These are phyloP conservation scores for Scomber japonicus DNA, from an alignment of 2,113 vertebrate genomes.

Conservation along the genomic window DNA sequence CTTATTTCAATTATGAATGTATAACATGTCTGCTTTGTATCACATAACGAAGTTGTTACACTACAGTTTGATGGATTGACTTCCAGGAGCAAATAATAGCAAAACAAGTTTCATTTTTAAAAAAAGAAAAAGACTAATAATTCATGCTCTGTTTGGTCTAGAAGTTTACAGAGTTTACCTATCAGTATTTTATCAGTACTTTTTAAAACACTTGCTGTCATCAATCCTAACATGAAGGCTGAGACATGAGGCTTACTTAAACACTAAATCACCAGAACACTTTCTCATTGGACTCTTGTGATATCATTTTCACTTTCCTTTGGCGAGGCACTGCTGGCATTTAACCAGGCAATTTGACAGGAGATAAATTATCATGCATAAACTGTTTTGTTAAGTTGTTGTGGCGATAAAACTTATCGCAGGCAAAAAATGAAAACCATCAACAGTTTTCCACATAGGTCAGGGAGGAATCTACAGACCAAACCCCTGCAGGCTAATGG, in stretches of 20 bases:
- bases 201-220: neutral
- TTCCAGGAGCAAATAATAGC: neutral
- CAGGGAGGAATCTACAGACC: constrained; percentile 57
- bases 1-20: neutral
- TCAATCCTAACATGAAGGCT: constrained; percentile 1
- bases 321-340: constrained; percentile 16
- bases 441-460: constrained; percentile 71
- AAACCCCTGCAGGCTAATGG: constrained; percentile 49
- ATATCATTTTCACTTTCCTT: constrained; percentile 31
- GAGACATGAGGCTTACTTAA: neutral
- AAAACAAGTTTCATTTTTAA: neutral
- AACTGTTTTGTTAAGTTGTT: constrained; percentile 64
- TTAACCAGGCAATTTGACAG: constrained; percentile 18
- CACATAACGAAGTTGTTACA: neutral
- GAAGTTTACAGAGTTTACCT: neutral
- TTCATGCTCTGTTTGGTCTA: neutral
- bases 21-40: neutral
- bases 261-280: neutral
- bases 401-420: constrained; percentile 53
- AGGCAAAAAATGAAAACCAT: constrained; percentile 59
- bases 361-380: constrained; percentile 35
- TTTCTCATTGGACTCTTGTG: neutral
- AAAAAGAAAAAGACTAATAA: neutral
- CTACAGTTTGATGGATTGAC: neutral
- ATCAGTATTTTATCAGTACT: neutral